Base-by-base conservation (phyloP, 2,888 invertebrate species). In the Subacronicta megacephala region DNA sequence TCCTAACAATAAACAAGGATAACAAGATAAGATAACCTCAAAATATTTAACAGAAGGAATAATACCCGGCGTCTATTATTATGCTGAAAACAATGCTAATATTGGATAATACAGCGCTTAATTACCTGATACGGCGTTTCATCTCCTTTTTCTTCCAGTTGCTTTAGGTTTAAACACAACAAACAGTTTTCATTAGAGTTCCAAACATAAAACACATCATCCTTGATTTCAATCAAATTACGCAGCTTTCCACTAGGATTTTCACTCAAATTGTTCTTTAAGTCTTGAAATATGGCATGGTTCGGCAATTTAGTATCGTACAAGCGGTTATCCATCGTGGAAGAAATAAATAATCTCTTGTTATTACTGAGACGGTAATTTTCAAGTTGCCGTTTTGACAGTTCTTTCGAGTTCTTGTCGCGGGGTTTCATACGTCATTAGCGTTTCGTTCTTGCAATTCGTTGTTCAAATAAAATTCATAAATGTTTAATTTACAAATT, bases 171-270 rank as follows among this genome's bases (percentile, higher is more conserved):
- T 65, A 96, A 86, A 58, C 95, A 94, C 74, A 95, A 89, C 61
- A 96, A 92, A 84, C 96, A 96, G 80, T 95, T 95, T 82, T 96
- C 95, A 54, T 93, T 87, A 1, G 95, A 92, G 80, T 96, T 95
- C 97, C 96, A 97, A 72, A 95, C 93, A 79, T 95, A 97, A 53
- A 96, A 87, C 72, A 96, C 95, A 84, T 96, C 96, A 71, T 96
- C 96, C 59, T 95, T 95, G 50, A 96, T 94, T 74, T 95, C 95
- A 23, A 96, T 82, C 69, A 96, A 94, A 87, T 96, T 96, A 59
- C 94, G 92, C 69, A 96, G 95, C 75, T 95, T 96, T 58, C 91
- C 93, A 62, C 88, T 89, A 23, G 90, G 70, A 81, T 84, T 91
- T 75, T 95, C 95, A 42, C 93, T 89, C 26, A 96, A 83, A 74